Percentiles rank a stretch among this genome's conserved stretches.
These are phyloP conservation scores for Hydractinia echinata DNA, from an alignment of 30 jellyfish, hydroid and myxozoan species.

Conservation along the genomic window DNA sequence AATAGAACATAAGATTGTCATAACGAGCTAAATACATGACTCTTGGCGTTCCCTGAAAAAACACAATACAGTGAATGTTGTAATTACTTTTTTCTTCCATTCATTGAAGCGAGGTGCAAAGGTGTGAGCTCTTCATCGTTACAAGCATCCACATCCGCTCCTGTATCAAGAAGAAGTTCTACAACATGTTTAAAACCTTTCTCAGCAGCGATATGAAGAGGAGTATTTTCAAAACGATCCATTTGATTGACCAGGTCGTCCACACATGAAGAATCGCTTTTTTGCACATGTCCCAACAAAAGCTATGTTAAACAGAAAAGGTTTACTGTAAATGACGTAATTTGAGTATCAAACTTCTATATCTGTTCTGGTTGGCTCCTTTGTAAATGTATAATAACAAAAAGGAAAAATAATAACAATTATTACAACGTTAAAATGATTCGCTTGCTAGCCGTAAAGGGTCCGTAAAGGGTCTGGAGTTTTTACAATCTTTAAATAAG, in stretches of 20 bases:
- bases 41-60: too few relatives aligned
- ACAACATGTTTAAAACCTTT: slow-evolving; percentile 52
- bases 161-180: slow-evolving; percentile 48
- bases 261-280: not conserved
- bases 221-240: slow-evolving; percentile 66
- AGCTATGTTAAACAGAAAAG: not conserved
- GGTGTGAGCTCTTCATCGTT: slow-evolving; percentile 96
- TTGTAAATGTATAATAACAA: too few relatives aligned
- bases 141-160: slow-evolving; percentile 70
- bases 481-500: not conserved
- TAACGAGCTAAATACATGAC: too few relatives aligned
- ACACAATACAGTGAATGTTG: too few relatives aligned
- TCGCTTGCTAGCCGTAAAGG: too few relatives aligned
- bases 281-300: not conserved
- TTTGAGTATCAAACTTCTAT: not conserved
- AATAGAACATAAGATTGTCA: too few relatives aligned
- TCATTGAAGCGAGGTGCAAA: slow-evolving; percentile 94
- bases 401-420: too few relatives aligned
- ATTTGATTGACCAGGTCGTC: slow-evolving; percentile 21
- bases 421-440: too few relatives aligned
- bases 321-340: not conserved
- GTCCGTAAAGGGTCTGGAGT: too few relatives aligned
- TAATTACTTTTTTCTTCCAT: slow-evolving; percentile 57
- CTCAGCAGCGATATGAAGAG: slow-evolving; percentile 58
- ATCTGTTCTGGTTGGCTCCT: too few relatives aligned